Conservation (phyloP, 2,888 invertebrate species). For the Syrphus vitripennis region DNA sequence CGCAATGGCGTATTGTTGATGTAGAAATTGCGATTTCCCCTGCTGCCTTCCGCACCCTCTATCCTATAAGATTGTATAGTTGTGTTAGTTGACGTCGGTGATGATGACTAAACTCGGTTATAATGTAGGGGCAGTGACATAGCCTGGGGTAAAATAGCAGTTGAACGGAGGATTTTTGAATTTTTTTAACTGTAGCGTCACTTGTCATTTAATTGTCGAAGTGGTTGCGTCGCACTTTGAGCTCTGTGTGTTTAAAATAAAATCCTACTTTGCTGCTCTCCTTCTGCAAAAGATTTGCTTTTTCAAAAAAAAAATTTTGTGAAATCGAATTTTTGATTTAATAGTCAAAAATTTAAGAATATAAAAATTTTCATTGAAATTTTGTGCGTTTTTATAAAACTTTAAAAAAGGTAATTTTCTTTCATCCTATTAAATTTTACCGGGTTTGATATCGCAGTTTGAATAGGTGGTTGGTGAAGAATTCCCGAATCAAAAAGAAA, state of each 20-base stretch:
- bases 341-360: conserved; percentile 38
- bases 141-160: conserved; percentile 63
- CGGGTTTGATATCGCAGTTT: conserved; percentile 44
- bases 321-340: conserved; percentile 44
- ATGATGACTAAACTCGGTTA: conserved; percentile 52
- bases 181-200: conserved; percentile 69
- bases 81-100: conserved; percentile 27
- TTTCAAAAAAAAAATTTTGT: conserved; percentile 14
- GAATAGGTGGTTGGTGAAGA: background rate
- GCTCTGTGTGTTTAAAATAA: conserved; percentile 8
- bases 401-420: conserved; percentile 41
- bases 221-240: conserved; percentile 62
- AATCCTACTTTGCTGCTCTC: conserved; percentile 47
- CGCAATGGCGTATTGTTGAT: conserved; percentile 46
- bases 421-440: background rate
- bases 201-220: conserved; percentile 74
- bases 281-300: conserved; percentile 35
- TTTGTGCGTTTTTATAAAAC: conserved; percentile 45
- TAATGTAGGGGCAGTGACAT: background rate
- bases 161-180: conserved; percentile 65
- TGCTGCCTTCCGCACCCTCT: background rate
- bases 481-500: background rate
- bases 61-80: background rate
- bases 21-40: conserved; percentile 2
- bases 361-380: conserved; percentile 55